Conservation (phyloP, 2,797 vertebrate species). For the Cirrhinus mrigala region DNA sequence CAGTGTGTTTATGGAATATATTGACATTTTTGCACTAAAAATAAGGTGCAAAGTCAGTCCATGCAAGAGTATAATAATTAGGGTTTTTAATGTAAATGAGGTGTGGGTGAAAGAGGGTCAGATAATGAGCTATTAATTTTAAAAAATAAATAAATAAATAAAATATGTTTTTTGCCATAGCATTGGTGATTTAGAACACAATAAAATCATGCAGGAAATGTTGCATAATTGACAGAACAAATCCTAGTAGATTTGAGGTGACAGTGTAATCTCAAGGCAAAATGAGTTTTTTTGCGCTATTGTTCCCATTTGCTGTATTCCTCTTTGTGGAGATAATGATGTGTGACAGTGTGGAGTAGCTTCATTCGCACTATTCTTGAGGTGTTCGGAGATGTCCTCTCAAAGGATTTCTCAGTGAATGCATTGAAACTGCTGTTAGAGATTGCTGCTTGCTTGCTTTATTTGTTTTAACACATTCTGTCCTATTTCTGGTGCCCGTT, state of each 20-base stretch:
- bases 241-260: slow-evolving; percentile 28
- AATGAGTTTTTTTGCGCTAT: slow-evolving; percentile 45
- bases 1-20: neutral
- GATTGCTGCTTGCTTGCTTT: slow-evolving; percentile 4
- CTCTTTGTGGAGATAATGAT: slow-evolving; percentile 50
- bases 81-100: slow-evolving; percentile 13
- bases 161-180: neutral
- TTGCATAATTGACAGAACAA: slow-evolving; percentile 24
- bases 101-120: neutral
- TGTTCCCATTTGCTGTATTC: slow-evolving; percentile 42
- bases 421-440: neutral
- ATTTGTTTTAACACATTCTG: slow-evolving; percentile 6
- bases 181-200: slow-evolving; percentile 7
- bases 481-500: neutral
- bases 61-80: neutral
- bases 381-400: slow-evolving; percentile 40
- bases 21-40: neutral
- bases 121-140: slow-evolving; percentile 23
- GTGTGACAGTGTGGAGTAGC: slow-evolving; percentile 37
- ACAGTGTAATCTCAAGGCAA: slow-evolving; percentile 37
- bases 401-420: slow-evolving; percentile 4
- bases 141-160: neutral
- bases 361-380: slow-evolving; percentile 33
- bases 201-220: neutral
- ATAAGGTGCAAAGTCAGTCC: neutral